These are phyloP conservation scores for Mugil cephalus DNA, from an alignment of 2,113 vertebrate genomes.

Conservation along the genomic window DNA sequence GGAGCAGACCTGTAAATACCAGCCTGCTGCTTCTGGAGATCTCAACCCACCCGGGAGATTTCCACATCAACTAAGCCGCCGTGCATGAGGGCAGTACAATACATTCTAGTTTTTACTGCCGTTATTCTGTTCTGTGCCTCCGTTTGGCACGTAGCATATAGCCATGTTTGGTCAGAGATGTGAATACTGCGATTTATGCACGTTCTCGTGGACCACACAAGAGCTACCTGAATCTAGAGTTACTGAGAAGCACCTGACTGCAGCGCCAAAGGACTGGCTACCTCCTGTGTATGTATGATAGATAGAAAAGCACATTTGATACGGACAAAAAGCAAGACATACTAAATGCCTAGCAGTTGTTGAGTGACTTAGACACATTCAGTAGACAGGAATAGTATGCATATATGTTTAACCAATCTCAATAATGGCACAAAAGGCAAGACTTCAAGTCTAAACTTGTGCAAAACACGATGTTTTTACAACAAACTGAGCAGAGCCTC, in stretches of 20 bases:
- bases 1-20: constrained; percentile 14
- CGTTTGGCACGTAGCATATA: constrained; percentile 9
- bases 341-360: constrained; percentile 5
- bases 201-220: constrained; percentile 5
- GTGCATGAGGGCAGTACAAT: not conserved
- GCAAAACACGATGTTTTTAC: not conserved
- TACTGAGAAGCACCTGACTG: constrained; percentile 15
- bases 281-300: not conserved
- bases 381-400: not conserved
- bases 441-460: not conserved
- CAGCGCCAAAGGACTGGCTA: not conserved
- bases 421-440: not conserved
- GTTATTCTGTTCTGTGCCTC: not conserved
- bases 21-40: constrained; percentile 23
- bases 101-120: not conserved
- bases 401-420: not conserved
- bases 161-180: constrained; percentile 4
- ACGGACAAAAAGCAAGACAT: constrained; percentile 27
- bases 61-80: constrained; percentile 25
- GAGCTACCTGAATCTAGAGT: not conserved
- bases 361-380: not conserved
- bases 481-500: constrained; percentile 13
- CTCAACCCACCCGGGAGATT: constrained; percentile 51
- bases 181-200: constrained; percentile 4
- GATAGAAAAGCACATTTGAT: constrained; percentile 15